A percentile compares a stretch with the other conserved stretches of the same genome.
These are phyloP conservation scores for Trichomycterus rosablanca DNA, from an alignment of 2,113 vertebrate species.

Conservation along the genomic window DNA sequence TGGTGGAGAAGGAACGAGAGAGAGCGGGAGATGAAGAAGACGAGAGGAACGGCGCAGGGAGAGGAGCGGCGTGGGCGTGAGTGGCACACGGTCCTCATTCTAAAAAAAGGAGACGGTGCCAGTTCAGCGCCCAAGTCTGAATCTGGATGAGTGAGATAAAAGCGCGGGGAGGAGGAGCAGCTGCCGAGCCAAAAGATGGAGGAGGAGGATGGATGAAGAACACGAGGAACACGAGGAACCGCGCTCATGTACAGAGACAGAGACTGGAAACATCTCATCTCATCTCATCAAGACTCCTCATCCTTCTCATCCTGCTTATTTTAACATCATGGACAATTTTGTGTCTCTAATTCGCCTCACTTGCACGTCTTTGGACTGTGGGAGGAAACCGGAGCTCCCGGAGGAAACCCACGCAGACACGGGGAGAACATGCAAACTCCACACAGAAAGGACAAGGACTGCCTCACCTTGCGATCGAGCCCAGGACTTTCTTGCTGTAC, in stretches of 20 bases:
- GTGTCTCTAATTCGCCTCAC: too few relatives aligned
- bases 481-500: too few relatives aligned
- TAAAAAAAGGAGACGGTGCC: conserved; percentile 23
- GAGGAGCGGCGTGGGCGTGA: conserved; percentile 55
- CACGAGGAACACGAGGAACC: neutral
- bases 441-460: too few relatives aligned
- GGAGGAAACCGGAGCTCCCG: too few relatives aligned
- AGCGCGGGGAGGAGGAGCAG: conserved; percentile 9
- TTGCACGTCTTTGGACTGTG: too few relatives aligned
- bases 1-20: conserved; percentile 22
- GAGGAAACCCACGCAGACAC: too few relatives aligned
- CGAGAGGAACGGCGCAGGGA: conserved; percentile 48
- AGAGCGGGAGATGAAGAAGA: neutral
- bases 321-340: too few relatives aligned
- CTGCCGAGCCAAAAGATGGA: conserved; percentile 1
- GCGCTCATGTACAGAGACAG: neutral
- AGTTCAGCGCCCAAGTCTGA: conserved; percentile 1
- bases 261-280: too few relatives aligned
- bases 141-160: conserved; percentile 29
- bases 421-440: too few relatives aligned
- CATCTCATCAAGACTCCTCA: too few relatives aligned
- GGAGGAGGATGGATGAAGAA: conserved; percentile 3
- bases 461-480: too few relatives aligned
- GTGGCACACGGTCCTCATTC: conserved; percentile 23
- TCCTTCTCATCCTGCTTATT: too few relatives aligned